A percentile compares a stretch with the other conserved stretches of the same genome.
phyloP scores from a whole-genome alignment of 2,888 invertebrate species.

The Rhopalosiphum nymphaeae region DNA sequence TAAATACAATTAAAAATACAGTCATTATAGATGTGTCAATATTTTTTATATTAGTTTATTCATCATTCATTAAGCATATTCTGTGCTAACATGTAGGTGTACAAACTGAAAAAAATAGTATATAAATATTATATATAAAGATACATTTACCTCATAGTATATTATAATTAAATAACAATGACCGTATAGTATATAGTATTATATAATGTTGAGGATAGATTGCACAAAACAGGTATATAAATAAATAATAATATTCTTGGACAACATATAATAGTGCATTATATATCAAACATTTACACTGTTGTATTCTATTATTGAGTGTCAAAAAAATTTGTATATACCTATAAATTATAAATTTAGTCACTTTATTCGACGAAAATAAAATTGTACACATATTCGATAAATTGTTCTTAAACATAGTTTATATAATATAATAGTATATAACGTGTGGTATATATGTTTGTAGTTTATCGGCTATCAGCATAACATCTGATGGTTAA shows the following conservation, averaged over 20 bases:
- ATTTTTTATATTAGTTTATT: conserved; percentile 48
- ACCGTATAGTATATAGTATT: not conserved
- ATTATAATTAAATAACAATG: conserved; percentile 35
- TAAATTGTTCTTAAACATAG: not conserved
- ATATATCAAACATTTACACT: not conserved
- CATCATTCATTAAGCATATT: conserved; percentile 51
- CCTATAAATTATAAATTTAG: not conserved
- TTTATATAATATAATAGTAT: not conserved
- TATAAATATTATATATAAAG: conserved; percentile 25
- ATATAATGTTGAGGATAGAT: conserved; percentile 17
- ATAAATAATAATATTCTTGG: not conserved
- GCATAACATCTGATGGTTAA: not conserved
- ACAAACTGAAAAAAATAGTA: conserved; percentile 48
- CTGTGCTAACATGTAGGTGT: conserved; percentile 53
- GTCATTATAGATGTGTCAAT: not conserved
- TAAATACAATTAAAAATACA: not conserved
- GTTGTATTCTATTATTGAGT: not conserved
- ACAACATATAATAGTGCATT: not conserved
- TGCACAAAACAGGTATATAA: conserved; percentile 11
- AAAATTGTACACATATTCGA: not conserved
- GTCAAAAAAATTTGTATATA: not conserved
- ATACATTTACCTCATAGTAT: conserved; percentile 15
- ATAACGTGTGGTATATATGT: not conserved
- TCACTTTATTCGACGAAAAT: not conserved
- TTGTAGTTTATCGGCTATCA: not conserved